phyloP scores from a whole-genome alignment of 1,140 invertebrate genomes.

The Neelides sp. region DNA sequence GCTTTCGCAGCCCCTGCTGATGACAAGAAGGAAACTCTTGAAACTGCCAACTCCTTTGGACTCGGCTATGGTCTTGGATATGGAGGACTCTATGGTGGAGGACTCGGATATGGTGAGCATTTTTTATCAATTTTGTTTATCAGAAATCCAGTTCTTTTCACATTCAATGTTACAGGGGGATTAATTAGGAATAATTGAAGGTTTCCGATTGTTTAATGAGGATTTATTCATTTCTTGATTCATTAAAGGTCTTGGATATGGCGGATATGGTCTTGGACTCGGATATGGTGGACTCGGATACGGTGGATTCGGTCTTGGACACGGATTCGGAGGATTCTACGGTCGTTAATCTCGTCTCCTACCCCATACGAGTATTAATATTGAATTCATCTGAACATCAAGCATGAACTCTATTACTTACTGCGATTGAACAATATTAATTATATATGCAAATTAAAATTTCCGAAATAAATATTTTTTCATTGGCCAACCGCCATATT shows the following conservation, averaged over 20 bases:
- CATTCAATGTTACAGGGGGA: neutral
- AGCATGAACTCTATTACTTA: too few species aligned
- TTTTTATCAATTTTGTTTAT: too few species aligned
- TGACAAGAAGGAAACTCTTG: constrained; percentile 3
- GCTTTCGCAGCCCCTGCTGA: neutral
- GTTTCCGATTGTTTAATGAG: neutral
- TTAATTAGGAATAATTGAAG: neutral
- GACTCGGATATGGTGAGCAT: neutral
- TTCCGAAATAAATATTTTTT: neutral
- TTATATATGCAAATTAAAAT: neutral
- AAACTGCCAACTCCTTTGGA: constrained; percentile 3
- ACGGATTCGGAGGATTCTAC: neutral
- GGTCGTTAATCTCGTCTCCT: neutral
- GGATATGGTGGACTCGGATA: neutral
- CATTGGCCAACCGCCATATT: too few species aligned
- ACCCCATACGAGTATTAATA: too few species aligned
- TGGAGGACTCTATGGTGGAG: constrained; percentile 5
- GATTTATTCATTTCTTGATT: neutral
- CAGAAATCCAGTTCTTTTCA: too few species aligned
- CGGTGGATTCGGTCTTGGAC: neutral
- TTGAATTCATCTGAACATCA: constrained; percentile 1
- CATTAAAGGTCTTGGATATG: neutral
- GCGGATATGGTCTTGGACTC: constrained; percentile 1
- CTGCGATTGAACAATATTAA: neutral
- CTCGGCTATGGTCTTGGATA: constrained; percentile 7